Percentiles rank a stretch among this genome's conserved stretches.
Conservation (phyloP, 2,888 invertebrate genomes). For the Eupithecia tripunctaria region DNA sequence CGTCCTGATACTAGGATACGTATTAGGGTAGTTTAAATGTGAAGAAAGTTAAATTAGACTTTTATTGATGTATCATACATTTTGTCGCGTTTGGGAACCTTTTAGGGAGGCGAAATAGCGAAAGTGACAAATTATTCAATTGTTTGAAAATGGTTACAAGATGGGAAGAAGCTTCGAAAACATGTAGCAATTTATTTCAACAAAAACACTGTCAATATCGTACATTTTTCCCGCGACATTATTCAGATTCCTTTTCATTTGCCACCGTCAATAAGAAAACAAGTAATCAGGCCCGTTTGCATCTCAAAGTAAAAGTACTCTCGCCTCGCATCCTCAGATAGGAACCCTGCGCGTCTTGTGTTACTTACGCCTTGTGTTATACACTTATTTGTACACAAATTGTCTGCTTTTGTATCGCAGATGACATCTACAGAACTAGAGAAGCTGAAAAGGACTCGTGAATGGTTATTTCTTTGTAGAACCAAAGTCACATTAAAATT, state of each 20-base stretch:
- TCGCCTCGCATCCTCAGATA: background rate
- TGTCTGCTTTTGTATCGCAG: slow-evolving; percentile 42
- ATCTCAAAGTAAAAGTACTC: slow-evolving; percentile 29
- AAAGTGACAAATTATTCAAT: too few relatives aligned
- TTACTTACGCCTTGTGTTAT: slow-evolving; percentile 41
- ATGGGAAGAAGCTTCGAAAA: background rate
- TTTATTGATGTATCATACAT: too few relatives aligned
- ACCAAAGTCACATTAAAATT: background rate
- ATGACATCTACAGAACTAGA: slow-evolving; percentile 31
- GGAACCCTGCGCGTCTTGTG: slow-evolving; percentile 46
- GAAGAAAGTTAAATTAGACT: too few relatives aligned
- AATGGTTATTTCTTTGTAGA: background rate
- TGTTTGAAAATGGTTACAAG: too few relatives aligned
- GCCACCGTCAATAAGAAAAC: slow-evolving; percentile 18
- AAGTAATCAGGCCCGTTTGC: slow-evolving; percentile 29
- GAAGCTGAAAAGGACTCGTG: slow-evolving; percentile 39
- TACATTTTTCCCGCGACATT: background rate
- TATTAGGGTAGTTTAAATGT: too few relatives aligned
- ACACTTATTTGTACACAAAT: slow-evolving; percentile 45
- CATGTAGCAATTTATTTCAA: background rate
- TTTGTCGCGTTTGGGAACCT: too few relatives aligned
- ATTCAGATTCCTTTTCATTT: slow-evolving; percentile 6
- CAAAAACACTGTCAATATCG: background rate
- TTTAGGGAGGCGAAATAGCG: too few relatives aligned
- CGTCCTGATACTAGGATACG: too few relatives aligned